Evolutionary conservation across 1,140 invertebrate species (phyloP).

Genomic region (Heliconius congener): DNA sequence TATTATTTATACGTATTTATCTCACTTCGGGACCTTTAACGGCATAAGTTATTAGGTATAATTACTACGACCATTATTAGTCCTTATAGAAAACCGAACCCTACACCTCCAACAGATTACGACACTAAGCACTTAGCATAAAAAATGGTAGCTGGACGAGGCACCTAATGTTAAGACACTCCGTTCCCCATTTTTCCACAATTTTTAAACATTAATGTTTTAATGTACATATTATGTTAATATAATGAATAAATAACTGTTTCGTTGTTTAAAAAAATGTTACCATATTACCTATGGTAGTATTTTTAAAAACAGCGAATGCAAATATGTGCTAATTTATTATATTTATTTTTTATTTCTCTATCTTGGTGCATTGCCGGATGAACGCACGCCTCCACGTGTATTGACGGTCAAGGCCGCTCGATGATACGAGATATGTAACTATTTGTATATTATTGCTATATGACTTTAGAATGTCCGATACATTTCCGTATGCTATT

Average conservation of each 20-base stretch:
- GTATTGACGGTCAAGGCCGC: slow-evolving; percentile 29
- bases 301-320: too few relatives aligned
- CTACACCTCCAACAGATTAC: too few relatives aligned
- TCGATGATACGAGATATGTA: slow-evolving; percentile 24
- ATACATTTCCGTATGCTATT: not conserved
- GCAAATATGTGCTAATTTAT: too few relatives aligned
- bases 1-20: not conserved
- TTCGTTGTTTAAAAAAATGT: too few relatives aligned
- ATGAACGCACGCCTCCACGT: slow-evolving; percentile 29
- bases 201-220: too few relatives aligned
- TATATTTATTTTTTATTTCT: not conserved
- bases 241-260: too few relatives aligned
- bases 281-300: too few relatives aligned
- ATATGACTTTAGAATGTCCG: not conserved
- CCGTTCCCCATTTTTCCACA: too few relatives aligned
- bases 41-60: not conserved
- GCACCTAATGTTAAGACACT: too few relatives aligned
- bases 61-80: not conserved
- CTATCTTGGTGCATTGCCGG: not conserved
- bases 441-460: not conserved
- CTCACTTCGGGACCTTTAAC: not conserved
- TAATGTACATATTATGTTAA: too few relatives aligned
- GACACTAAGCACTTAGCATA: too few relatives aligned
- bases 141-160: too few relatives aligned
- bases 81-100: not conserved